phyloP scores from a whole-genome alignment of 2,888 invertebrate species.

The Helleia helle region DNA sequence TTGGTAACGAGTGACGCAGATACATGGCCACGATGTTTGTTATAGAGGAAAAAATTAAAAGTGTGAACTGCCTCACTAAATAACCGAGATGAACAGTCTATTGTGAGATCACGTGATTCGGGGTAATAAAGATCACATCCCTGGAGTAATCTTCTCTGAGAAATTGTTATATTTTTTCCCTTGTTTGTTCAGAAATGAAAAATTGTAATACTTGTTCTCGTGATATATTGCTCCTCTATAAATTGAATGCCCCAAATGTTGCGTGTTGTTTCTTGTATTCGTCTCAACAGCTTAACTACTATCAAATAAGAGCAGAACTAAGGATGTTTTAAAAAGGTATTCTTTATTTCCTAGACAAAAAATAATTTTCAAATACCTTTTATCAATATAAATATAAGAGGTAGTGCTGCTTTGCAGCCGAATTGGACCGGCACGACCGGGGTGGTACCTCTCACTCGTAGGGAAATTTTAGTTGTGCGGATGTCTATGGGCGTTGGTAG shows the following conservation, averaged over 20 bases:
- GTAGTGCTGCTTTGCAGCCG: no score
- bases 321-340: no score
- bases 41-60: slow-evolving; percentile 43
- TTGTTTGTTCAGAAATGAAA: slow-evolving; percentile 44
- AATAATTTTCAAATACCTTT: no score
- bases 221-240: slow-evolving; percentile 13
- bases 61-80: slow-evolving; percentile 56
- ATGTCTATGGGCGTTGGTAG: no score
- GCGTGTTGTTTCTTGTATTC: no score
- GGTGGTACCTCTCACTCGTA: no score
- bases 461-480: no score
- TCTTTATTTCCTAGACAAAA: no score
- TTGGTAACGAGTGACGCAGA: slow-evolving; percentile 66
- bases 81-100: slow-evolving; percentile 64
- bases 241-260: slow-evolving; percentile 4
- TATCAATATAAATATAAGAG: no score
- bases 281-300: no score
- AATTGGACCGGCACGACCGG: no score
- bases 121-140: slow-evolving; percentile 48
- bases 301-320: no score
- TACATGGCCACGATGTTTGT: slow-evolving; percentile 50
- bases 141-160: slow-evolving; percentile 33
- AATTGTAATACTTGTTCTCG: slow-evolving; percentile 36
- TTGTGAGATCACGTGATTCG: slow-evolving; percentile 67
- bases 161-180: slow-evolving; percentile 54